These are phyloP conservation scores for Clitarchus hookeri DNA, from an alignment of 2,888 invertebrate species.

Conservation along the genomic window DNA sequence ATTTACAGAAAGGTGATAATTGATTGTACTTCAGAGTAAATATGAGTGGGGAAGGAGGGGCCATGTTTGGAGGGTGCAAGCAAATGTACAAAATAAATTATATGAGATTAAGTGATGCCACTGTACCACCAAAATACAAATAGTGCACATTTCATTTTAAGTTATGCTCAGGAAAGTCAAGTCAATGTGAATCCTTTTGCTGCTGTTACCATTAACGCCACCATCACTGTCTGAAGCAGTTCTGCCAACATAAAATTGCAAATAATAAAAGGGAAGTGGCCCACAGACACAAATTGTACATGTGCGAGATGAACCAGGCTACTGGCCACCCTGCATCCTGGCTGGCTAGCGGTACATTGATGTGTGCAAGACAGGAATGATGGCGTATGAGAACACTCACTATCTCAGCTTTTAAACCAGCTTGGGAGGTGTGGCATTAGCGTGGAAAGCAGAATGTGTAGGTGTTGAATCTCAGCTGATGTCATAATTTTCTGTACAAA, in stretches of 20 bases:
- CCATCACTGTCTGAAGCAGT: background rate
- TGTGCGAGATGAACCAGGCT: no score
- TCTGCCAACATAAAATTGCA: background rate
- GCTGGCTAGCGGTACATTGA: no score
- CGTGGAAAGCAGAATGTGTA: no score
- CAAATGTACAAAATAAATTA: background rate
- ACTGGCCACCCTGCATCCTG: no score
- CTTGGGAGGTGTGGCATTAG: no score
- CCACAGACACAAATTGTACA: no score
- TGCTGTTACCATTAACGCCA: background rate
- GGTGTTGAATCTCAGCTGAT: no score
- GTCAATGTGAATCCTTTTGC: background rate
- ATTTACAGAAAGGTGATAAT: background rate
- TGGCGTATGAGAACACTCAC: no score
- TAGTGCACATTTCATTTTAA: background rate
- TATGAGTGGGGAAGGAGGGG: background rate
- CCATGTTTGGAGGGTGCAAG: background rate
- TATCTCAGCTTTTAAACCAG: no score
- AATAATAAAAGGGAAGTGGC: background rate
- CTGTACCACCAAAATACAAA: background rate
- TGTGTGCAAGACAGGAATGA: no score
- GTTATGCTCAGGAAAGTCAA: background rate
- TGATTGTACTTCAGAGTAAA: background rate
- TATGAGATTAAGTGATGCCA: background rate
- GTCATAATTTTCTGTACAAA: no score